A percentile compares a stretch with the other conserved stretches of the same genome.
phyloP scores from a whole-genome alignment of 2,797 vertebrate species.

The Mormyrops boulengeri region DNA sequence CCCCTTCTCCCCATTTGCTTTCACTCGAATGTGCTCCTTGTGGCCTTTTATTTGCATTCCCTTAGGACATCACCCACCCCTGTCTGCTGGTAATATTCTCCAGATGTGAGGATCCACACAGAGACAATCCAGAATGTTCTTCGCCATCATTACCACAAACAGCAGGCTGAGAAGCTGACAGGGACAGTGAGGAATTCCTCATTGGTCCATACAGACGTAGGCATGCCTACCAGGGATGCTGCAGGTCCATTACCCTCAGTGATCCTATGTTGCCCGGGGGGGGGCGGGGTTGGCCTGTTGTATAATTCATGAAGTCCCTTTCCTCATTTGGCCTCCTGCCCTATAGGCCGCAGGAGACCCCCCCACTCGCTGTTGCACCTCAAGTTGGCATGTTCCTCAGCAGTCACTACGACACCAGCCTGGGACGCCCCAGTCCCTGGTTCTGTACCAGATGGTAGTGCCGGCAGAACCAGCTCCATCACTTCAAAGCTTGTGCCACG shows the following conservation, averaged over 20 bases:
- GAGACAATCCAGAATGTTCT: slow-evolving; percentile 50
- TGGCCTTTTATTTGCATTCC: not conserved
- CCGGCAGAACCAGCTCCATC: not conserved
- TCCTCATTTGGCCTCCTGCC: not conserved
- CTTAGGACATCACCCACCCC: slow-evolving; percentile 19
- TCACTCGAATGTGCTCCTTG: not conserved
- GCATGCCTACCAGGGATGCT: slow-evolving; percentile 44
- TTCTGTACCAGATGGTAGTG: not conserved
- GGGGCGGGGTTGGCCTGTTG: not conserved
- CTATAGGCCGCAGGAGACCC: not conserved
- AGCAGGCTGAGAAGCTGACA: slow-evolving; percentile 36
- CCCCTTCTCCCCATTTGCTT: not conserved
- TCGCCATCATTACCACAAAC: slow-evolving; percentile 56
- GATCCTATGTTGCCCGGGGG: not conserved
- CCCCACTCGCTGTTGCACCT: not conserved
- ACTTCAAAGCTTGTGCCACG: not conserved
- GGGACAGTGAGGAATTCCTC: slow-evolving; percentile 35
- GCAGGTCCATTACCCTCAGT: not conserved
- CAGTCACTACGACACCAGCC: not conserved
- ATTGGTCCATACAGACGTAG: slow-evolving; percentile 61
- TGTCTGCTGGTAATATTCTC: slow-evolving; percentile 44
- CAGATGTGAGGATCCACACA: slow-evolving; percentile 60
- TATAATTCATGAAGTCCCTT: not conserved
- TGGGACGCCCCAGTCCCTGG: not conserved
- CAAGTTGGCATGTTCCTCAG: not conserved